Conservation (phyloP, 2,888 invertebrate species). For the Diloba caeruleocephala region DNA sequence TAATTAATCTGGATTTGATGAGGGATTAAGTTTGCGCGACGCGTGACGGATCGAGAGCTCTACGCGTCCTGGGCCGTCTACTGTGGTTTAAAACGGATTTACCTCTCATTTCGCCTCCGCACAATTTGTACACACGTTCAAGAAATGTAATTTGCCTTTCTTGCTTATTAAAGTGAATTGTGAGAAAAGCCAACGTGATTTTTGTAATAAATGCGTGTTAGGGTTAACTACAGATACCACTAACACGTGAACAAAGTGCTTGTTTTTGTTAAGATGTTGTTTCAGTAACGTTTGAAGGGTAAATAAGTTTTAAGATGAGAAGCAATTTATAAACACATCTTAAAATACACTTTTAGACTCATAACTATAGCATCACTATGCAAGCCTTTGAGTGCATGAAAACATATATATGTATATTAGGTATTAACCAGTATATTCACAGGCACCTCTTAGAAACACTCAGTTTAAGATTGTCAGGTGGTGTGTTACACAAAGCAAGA, state of each 20-base stretch:
- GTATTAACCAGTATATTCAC: conserved; percentile 37
- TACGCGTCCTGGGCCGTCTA: conserved; percentile 71
- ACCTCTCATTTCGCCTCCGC: conserved; percentile 78
- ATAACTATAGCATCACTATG: conserved; percentile 14
- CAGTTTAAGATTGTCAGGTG: conserved; percentile 52
- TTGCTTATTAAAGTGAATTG: conserved; percentile 52
- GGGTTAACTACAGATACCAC: conserved; percentile 9
- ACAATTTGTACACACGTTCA: conserved; percentile 81
- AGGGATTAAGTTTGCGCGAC: conserved; percentile 84
- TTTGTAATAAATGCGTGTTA: conserved; percentile 12
- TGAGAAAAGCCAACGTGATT: conserved; percentile 24
- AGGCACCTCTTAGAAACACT: conserved; percentile 43
- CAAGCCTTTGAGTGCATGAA: conserved; percentile 35
- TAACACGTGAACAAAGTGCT: neutral
- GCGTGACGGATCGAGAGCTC: conserved; percentile 86
- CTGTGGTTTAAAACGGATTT: conserved; percentile 84
- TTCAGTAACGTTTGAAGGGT: no score
- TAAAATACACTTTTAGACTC: no score
- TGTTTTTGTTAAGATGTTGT: neutral
- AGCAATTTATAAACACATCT: no score
- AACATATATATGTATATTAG: conserved; percentile 27
- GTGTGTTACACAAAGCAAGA: conserved; percentile 58
- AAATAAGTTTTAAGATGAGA: no score
- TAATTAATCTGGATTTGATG: conserved; percentile 88
- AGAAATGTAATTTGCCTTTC: conserved; percentile 69